phyloP scores from a whole-genome alignment of 2,113 vertebrate species.

The Laticauda laticaudata region DNA sequence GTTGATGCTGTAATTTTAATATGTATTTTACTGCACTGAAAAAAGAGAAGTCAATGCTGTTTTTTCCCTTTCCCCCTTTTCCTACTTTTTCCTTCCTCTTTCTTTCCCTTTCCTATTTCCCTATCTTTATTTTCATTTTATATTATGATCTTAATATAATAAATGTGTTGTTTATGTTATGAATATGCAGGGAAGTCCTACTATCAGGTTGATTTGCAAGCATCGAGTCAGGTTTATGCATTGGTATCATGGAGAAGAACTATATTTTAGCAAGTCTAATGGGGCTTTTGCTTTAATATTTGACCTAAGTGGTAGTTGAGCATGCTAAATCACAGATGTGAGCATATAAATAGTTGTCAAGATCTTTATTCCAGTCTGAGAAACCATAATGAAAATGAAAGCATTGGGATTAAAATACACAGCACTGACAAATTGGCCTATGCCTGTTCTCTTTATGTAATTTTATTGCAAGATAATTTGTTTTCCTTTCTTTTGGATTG shows the following conservation, averaged over 20 bases:
- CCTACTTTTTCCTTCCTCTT: not conserved
- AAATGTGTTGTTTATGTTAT: not conserved
- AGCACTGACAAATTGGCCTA: not conserved
- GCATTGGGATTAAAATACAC: not conserved
- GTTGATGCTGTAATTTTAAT: not conserved
- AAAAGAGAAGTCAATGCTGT: not conserved
- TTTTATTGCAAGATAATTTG: conserved; percentile 35
- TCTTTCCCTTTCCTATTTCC: not conserved
- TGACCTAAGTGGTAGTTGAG: conserved; percentile 45
- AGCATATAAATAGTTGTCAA: not conserved
- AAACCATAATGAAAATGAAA: conserved; percentile 20
- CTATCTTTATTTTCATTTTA: not conserved
- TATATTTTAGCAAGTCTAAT: conserved; percentile 11
- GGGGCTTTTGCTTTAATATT: conserved; percentile 28
- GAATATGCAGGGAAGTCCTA: rapidly evolving
- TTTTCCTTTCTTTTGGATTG: conserved; percentile 7
- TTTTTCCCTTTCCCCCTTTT: not conserved
- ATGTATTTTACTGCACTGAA: not conserved
- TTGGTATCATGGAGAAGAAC: not conserved
- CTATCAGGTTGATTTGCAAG: not conserved
- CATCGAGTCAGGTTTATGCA: not conserved
- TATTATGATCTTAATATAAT: not conserved
- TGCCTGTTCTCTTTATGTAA: not conserved
- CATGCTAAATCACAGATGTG: conserved; percentile 33
- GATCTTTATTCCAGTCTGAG: not conserved